Conservation (phyloP, 2,797 vertebrate species). For the Falco novaeseelandiae region DNA sequence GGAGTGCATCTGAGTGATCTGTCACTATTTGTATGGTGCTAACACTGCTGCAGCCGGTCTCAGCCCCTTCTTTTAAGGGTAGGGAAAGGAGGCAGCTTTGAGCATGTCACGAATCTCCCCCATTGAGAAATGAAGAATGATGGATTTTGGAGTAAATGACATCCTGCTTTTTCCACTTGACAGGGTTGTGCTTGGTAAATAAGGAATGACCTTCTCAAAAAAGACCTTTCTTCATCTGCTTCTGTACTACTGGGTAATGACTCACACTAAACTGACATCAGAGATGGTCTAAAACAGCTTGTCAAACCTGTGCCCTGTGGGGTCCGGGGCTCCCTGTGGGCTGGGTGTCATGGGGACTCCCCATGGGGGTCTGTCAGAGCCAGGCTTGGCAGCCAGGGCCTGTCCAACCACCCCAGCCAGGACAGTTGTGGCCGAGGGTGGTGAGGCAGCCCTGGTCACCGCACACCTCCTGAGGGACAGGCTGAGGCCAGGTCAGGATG, state of each 20-base stretch:
- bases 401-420: neutral
- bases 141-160: neutral
- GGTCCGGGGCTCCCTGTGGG: neutral
- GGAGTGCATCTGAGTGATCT: neutral
- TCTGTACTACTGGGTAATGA: neutral
- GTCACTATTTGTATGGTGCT: neutral
- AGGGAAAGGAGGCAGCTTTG: neutral
- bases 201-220: constrained; percentile 5
- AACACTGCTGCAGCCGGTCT: neutral
- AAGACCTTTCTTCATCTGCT: neutral
- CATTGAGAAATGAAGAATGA: neutral
- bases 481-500: neutral
- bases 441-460: rapidly evolving
- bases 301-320: neutral
- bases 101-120: neutral
- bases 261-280: neutral
- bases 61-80: neutral
- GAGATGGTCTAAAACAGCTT: neutral
- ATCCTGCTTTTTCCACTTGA: neutral
- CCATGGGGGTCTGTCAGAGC: neutral
- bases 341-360: neutral
- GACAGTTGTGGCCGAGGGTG: rapidly evolving
- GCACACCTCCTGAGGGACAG: too few relatives aligned
- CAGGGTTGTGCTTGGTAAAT: neutral
- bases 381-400: neutral